Conservation (phyloP, 2,888 invertebrate species). For the Rotaria socialis region DNA sequence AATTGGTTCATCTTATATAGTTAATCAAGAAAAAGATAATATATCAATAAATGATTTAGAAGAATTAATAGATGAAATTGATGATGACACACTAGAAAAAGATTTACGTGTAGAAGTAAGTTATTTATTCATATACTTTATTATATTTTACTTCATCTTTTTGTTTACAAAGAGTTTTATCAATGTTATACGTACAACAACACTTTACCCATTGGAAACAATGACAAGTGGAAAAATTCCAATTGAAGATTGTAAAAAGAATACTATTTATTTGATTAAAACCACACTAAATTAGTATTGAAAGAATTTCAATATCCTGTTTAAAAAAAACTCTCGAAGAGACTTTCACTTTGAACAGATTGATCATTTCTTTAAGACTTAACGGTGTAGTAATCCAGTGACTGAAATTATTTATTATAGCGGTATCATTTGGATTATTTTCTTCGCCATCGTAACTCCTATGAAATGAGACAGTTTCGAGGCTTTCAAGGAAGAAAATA, state of each 20-base stretch:
- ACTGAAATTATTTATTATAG: too few species aligned
- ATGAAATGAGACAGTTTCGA: too few species aligned
- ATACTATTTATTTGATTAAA: neutral
- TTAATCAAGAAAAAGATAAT: neutral
- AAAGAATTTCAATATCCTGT: too few species aligned
- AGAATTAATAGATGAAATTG: slow-evolving; percentile 20
- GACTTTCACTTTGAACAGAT: too few species aligned
- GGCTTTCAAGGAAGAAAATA: too few species aligned
- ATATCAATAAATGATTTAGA: neutral
- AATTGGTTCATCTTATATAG: neutral
- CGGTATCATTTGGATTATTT: too few species aligned
- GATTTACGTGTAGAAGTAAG: slow-evolving; percentile 34
- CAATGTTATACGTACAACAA: slow-evolving; percentile 12
- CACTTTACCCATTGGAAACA: slow-evolving; percentile 19
- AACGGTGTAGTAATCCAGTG: too few species aligned
- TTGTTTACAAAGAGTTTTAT: neutral
- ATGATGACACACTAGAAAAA: slow-evolving; percentile 29
- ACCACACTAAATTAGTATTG: too few species aligned
- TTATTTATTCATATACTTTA: neutral
- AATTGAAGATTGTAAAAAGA: slow-evolving; percentile 26
- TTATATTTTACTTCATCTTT: neutral
- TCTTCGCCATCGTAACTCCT: too few species aligned
- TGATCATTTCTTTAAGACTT: too few species aligned
- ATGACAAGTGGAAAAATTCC: slow-evolving; percentile 21
- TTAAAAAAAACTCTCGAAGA: too few species aligned